Evolutionary conservation across 2,113 vertebrate species (phyloP), one percentile per base, ranked within the genome.

Genomic region (Silurus asotus): DNA sequence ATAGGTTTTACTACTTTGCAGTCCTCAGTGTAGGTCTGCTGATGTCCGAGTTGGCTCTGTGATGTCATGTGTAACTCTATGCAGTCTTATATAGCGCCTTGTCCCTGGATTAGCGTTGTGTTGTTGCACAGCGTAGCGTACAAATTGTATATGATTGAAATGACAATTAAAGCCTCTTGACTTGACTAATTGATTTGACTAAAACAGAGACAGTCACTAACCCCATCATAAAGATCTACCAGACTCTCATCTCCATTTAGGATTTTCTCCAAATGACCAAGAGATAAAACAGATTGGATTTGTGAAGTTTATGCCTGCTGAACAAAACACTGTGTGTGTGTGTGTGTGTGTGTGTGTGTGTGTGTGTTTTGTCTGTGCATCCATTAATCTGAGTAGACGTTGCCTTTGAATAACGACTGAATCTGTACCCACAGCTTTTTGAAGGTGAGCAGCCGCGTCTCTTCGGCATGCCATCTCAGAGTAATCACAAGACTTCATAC

Each of bases 241-340:
- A 28, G 61, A 69, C 5, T 20, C 77, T 75, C 51, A 55, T 62
- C 81, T 65, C 82, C 81, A 67, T 87, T 87, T 69, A 65, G 67
- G 77, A 67, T 75, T 84, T 19, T 84, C 23, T 55, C 9, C 14
- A 53, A 55, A 64, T 5, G 61, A 48, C 23, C 19, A 10, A 15
- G 20, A 19, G 17, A 49, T 20, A 48, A 11, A 67, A 0, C 65
- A 14, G 4, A 28, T 28, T n/a, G 13, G 56, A 58, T 11, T 15
- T 51, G 15, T 48, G 17, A 51, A 11, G 45, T 6, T 74, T 23
- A 2, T 4, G n/a, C 15, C 67, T 45, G 28, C 14, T 23, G 14
- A 28, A 55, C 9, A 55, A 11, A 15, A 6, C 1, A 25, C 45
- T 25, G 6, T 56, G 64, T 37, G 37, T 37, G 37, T 37, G 37